These are phyloP conservation scores for Sinodicranocentrus sp. DNA, from an alignment of 2,888 invertebrate genomes.

Conservation along the genomic window DNA sequence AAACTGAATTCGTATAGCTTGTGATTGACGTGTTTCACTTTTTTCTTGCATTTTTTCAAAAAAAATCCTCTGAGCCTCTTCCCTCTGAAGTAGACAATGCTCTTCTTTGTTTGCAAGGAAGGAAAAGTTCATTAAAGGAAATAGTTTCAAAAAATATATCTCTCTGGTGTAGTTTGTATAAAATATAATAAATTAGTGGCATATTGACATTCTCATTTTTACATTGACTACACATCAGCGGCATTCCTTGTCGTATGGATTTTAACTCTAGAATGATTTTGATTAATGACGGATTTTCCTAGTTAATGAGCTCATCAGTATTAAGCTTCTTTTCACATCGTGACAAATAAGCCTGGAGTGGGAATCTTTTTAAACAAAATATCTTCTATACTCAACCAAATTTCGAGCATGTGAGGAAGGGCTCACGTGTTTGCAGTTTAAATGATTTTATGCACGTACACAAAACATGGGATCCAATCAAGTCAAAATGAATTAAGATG, in stretches of 20 bases:
- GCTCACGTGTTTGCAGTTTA: too few species aligned
- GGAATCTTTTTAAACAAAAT: too few species aligned
- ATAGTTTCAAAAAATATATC: not conserved
- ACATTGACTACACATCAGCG: too few species aligned
- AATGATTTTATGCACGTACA: too few species aligned
- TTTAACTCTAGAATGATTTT: constrained; percentile 3
- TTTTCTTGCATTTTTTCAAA: not conserved
- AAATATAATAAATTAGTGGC: constrained; percentile 31
- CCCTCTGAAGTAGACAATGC: constrained; percentile 2
- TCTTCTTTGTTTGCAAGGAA: constrained; percentile 25
- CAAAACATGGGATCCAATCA: not conserved
- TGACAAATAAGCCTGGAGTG: constrained; percentile 13
- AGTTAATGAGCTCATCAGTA: constrained; percentile 21
- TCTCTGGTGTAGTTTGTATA: not conserved
- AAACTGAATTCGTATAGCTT: too few species aligned
- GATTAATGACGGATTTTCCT: constrained; percentile 51
- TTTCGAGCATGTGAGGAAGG: too few species aligned
- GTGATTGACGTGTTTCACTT: constrained; percentile 14
- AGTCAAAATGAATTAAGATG: constrained; percentile 11
- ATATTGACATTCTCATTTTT: constrained; percentile 16
- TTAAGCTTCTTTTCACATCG: constrained; percentile 7
- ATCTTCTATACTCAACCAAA: too few species aligned
- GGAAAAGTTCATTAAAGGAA: not conserved
- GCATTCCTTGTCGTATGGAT: too few species aligned
- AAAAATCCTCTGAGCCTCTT: not conserved